A percentile compares a stretch with the other conserved stretches of the same genome.
phyloP scores from a whole-genome alignment of 2,113 vertebrate genomes.

The Tricholaema leucomelas region DNA sequence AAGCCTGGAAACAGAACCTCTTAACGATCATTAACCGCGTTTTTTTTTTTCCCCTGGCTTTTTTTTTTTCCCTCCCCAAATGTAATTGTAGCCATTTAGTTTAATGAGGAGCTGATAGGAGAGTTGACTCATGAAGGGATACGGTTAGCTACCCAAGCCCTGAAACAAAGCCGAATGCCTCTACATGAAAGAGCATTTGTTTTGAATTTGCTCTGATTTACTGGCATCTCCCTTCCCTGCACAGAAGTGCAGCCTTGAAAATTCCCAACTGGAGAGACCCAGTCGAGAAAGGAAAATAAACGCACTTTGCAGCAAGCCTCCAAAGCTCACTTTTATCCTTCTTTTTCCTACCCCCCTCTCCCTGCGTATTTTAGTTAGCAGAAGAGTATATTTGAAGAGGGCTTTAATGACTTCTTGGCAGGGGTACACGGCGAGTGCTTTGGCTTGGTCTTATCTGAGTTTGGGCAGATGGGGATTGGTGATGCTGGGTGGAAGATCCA shows the following conservation, averaged over 20 bases:
- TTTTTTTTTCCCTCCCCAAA: neutral
- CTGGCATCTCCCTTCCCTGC: conserved; percentile 56
- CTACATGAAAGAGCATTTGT: conserved; percentile 82
- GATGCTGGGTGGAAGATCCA: neutral
- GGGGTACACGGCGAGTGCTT: fast-evolving
- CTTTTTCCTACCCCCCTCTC: neutral
- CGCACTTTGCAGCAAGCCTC: conserved; percentile 1
- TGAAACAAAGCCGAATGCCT: conserved; percentile 61
- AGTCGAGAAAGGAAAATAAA: conserved; percentile 68
- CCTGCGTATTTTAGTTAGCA: neutral
- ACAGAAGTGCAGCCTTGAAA: conserved; percentile 40
- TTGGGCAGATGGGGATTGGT: neutral
- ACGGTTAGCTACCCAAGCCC: conserved; percentile 58
- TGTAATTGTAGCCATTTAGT: conserved; percentile 63
- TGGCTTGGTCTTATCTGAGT: neutral
- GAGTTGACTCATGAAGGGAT: conserved; percentile 60
- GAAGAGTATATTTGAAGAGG: conserved; percentile 6
- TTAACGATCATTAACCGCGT: neutral
- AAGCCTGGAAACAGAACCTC: neutral
- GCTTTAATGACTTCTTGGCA: conserved; percentile 23
- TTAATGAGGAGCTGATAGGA: conserved; percentile 69
- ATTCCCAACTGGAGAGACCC: conserved; percentile 70
- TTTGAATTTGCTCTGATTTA: conserved; percentile 82
- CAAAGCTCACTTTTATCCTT: conserved; percentile 30
- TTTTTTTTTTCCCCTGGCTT: neutral